Percentiles rank a stretch among this genome's conserved stretches.
These are phyloP conservation scores for Syngnathus acus DNA, from an alignment of 2,797 vertebrate species.

Conservation along the genomic window DNA sequence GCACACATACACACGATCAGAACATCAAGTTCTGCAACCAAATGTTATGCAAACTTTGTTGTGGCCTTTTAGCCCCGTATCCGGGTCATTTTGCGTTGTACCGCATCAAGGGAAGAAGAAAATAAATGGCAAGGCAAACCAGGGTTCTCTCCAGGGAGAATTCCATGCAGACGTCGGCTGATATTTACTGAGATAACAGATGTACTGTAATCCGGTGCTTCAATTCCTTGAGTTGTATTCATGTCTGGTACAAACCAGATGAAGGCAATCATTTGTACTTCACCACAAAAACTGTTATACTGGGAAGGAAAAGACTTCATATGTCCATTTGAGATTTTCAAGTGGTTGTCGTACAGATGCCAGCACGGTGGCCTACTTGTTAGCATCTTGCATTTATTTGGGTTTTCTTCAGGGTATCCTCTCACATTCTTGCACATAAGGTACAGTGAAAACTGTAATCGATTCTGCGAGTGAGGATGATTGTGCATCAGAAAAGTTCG, in stretches of 20 bases:
- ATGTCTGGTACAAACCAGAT: not conserved
- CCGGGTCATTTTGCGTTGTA: slow-evolving; percentile 44
- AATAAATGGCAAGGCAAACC: slow-evolving; percentile 41
- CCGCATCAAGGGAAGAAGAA: slow-evolving; percentile 46
- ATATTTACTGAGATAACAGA: slow-evolving; percentile 44
- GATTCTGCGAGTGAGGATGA: no score
- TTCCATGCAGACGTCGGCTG: slow-evolving; percentile 50
- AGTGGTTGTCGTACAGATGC: not conserved
- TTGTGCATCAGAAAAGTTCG: no score
- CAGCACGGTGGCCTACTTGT: not conserved
- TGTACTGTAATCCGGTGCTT: not conserved
- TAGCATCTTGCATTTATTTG: not conserved
- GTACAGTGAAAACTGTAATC: not conserved
- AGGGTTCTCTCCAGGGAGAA: slow-evolving; percentile 23
- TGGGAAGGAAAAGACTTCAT: not conserved
- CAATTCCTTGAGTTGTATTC: not conserved
- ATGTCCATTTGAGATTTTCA: not conserved
- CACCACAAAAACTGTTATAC: not conserved
- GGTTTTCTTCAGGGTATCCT: not conserved
- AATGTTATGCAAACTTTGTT: slow-evolving; percentile 54
- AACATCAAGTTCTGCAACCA: slow-evolving; percentile 38
- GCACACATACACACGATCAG: slow-evolving; percentile 21
- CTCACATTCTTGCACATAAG: not conserved
- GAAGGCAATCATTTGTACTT: not conserved
- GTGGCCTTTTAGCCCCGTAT: slow-evolving; percentile 49